A percentile compares a stretch with the other conserved stretches of the same genome.
Evolutionary conservation across 2,113 vertebrate genomes (phyloP).

Genomic region (Chaenogobius annularis): DNA sequence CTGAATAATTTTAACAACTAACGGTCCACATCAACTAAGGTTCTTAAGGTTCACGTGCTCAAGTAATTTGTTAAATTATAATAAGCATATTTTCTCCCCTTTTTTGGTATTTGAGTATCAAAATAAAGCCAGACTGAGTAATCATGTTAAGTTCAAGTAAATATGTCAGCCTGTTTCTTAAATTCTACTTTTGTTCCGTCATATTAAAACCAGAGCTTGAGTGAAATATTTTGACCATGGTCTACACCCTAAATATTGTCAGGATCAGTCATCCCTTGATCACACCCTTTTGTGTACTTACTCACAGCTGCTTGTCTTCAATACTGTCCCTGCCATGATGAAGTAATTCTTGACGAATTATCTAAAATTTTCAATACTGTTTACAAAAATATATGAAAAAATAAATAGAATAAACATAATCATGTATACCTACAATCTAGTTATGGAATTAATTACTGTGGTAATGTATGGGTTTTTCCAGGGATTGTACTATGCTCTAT

Average conservation of each 20-base stretch:
- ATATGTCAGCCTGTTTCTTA: too few species aligned
- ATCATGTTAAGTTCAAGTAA: neutral
- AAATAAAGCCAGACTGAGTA: neutral
- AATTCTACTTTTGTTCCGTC: neutral
- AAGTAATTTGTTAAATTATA: too few species aligned
- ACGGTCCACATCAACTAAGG: neutral
- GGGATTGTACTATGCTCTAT: too few species aligned
- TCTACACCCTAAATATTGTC: slow-evolving; percentile 41
- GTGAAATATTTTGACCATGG: slow-evolving; percentile 20
- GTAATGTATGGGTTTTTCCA: neutral
- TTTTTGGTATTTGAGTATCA: neutral
- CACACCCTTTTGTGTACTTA: slow-evolving; percentile 39
- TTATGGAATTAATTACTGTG: neutral
- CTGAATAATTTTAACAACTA: slow-evolving; percentile 6
- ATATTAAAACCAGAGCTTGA: slow-evolving; percentile 16
- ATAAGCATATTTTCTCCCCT: too few species aligned
- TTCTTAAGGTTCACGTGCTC: too few species aligned
- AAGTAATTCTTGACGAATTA: neutral
- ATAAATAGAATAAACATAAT: neutral
- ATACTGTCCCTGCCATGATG: neutral
- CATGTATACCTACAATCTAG: neutral
- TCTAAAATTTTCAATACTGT: too few species aligned
- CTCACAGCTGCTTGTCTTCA: slow-evolving; percentile 55
- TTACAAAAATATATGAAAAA: neutral
- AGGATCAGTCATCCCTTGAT: slow-evolving; percentile 51